Conservation (phyloP, 2,888 invertebrate species). For the Lasioglossum pauxillum region DNA sequence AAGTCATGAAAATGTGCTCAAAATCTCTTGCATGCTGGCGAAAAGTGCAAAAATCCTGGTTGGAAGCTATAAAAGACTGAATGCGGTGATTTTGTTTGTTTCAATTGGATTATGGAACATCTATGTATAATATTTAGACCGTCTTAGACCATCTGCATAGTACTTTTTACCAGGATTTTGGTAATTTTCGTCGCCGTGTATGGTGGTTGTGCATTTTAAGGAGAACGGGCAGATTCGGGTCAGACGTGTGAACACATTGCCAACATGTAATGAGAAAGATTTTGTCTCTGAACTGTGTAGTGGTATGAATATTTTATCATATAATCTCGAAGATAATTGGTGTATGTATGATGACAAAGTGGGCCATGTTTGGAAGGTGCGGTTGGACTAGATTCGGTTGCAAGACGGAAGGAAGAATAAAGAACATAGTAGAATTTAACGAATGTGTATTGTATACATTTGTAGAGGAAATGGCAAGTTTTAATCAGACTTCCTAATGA, state of each 20-base stretch:
- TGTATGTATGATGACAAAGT: background rate
- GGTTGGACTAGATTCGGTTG: background rate
- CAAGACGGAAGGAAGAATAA: background rate
- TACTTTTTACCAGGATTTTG: background rate
- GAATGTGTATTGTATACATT: background rate
- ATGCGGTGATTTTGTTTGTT: background rate
- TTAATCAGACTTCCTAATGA: background rate
- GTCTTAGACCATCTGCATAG: background rate
- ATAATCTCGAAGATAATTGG: background rate
- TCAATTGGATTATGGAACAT: background rate
- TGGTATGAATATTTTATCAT: background rate
- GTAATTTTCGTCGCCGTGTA: background rate
- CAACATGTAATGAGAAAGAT: background rate
- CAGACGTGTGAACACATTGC: background rate
- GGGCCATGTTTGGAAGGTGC: background rate
- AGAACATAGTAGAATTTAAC: background rate
- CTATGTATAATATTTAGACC: background rate
- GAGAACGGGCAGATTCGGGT: background rate
- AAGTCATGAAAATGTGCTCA: background rate
- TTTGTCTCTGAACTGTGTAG: background rate
- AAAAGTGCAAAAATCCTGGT: background rate
- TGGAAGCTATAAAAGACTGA: background rate
- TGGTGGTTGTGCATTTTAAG: background rate
- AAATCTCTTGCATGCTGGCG: background rate
- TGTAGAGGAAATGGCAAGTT: background rate